Conservation (phyloP, 2,888 invertebrate species). For the Philereme vetulata region DNA sequence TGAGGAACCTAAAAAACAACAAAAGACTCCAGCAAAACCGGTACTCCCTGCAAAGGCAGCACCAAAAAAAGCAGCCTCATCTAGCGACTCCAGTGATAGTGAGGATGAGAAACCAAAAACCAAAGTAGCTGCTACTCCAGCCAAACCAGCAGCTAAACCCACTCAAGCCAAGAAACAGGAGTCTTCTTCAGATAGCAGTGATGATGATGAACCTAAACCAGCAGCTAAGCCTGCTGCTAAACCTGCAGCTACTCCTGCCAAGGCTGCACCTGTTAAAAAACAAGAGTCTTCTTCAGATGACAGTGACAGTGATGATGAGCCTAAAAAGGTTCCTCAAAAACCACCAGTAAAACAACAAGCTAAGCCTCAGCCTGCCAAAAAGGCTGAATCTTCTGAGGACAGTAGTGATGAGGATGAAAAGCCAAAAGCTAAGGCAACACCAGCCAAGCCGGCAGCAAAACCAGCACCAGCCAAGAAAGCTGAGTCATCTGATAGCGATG, state of each 20-base stretch:
- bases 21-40: slow-evolving; percentile 42
- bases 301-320: slow-evolving; percentile 41
- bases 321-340: slow-evolving; percentile 30
- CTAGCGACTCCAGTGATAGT: slow-evolving; percentile 51
- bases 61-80: slow-evolving; percentile 42
- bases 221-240: no score
- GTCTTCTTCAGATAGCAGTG: slow-evolving; percentile 52
- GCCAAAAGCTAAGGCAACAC: slow-evolving; percentile 31
- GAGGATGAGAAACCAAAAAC: slow-evolving; percentile 60
- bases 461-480: slow-evolving; percentile 41
- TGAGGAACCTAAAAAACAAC: slow-evolving; percentile 34
- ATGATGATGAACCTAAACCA: no score
- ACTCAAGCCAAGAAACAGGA: slow-evolving; percentile 50
- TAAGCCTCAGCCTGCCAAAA: slow-evolving; percentile 45
- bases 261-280: slow-evolving; percentile 48
- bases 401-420: slow-evolving; percentile 52
- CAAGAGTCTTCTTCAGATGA: slow-evolving; percentile 65
- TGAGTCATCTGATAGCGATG: slow-evolving; percentile 58
- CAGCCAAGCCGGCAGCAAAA: slow-evolving; percentile 34
- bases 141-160: slow-evolving; percentile 38
- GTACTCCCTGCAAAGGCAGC: slow-evolving; percentile 31
- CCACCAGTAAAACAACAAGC: slow-evolving; percentile 27
- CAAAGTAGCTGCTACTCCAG: slow-evolving; percentile 48
- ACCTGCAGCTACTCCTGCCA: slow-evolving; percentile 41
- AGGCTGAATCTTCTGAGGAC: slow-evolving; percentile 52